These are phyloP conservation scores for Malacoctenus gilli DNA, from an alignment of 2,797 vertebrate species.

Conservation along the genomic window DNA sequence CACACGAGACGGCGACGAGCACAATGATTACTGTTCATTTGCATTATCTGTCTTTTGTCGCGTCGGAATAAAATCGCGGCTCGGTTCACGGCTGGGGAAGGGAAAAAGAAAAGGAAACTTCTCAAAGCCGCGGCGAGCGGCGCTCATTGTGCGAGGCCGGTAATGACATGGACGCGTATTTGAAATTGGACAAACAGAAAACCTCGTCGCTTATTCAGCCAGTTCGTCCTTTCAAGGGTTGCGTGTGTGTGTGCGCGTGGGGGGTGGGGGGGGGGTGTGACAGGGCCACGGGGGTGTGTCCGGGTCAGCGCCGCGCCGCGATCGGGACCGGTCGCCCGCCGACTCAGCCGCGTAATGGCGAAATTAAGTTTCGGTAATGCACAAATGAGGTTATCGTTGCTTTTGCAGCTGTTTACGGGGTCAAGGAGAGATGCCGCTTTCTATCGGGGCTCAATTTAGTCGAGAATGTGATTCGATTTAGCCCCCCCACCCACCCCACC, in stretches of 20 bases:
- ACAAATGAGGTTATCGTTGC: constrained; percentile 76
- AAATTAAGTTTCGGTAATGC: constrained; percentile 75
- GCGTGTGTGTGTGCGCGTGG: no score
- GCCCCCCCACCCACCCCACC: no score
- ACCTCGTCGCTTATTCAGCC: constrained; percentile 16
- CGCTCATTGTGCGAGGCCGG: constrained; percentile 18
- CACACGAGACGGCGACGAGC: not conserved
- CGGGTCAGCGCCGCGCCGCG: constrained; percentile 47
- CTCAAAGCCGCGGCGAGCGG: constrained; percentile 2
- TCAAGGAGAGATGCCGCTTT: constrained; percentile 74
- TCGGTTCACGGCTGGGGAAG: constrained; percentile 33
- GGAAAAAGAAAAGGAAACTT: not conserved
- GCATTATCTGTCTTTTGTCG: constrained; percentile 26
- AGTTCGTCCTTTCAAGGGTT: no score
- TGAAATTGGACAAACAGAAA: constrained; percentile 11
- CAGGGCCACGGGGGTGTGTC: constrained; percentile 7
- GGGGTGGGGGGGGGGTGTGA: no score
- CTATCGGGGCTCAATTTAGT: constrained; percentile 66
- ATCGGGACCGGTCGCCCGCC: constrained; percentile 53
- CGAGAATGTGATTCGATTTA: constrained; percentile 71
- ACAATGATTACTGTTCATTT: constrained; percentile 19
- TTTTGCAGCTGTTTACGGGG: constrained; percentile 72
- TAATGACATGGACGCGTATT: constrained; percentile 42
- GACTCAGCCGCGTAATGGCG: constrained; percentile 61
- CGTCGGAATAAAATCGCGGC: constrained; percentile 22